Conservation (phyloP, 2,888 invertebrate species). For the Elmis aenea region DNA sequence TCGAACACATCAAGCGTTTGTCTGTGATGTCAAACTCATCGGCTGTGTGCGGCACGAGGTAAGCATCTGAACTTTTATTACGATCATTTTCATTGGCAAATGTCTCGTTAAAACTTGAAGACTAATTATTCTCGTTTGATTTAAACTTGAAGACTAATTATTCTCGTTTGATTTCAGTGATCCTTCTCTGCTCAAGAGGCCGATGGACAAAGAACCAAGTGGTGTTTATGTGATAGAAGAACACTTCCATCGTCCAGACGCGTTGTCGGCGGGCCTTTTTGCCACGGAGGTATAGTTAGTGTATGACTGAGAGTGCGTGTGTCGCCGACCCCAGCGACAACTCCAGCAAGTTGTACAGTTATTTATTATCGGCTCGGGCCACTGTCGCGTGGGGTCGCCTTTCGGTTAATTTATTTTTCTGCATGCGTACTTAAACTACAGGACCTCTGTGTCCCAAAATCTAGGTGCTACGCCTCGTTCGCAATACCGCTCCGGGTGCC, state of each 20-base stretch:
- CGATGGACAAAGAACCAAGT: conserved; percentile 54
- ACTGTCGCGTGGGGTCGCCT: conserved; percentile 31
- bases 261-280: conserved; percentile 53
- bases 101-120: conserved; percentile 40
- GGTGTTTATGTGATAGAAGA: conserved; percentile 72
- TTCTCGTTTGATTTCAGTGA: conserved; percentile 54
- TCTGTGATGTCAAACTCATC: conserved; percentile 48
- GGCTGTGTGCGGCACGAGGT: conserved; percentile 44
- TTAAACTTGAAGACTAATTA: too few relatives aligned
- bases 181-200: conserved; percentile 65
- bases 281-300: conserved; percentile 67
- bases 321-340: conserved; percentile 28
- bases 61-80: conserved; percentile 22
- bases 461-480: conserved; percentile 13
- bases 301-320: conserved; percentile 27
- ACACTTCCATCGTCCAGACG: conserved; percentile 64
- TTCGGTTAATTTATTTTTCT: conserved; percentile 33
- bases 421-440: conserved; percentile 30
- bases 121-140: conserved; percentile 35
- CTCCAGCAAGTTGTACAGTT: conserved; percentile 39
- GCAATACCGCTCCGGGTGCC: conserved; percentile 26
- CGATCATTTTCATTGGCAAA: background rate
- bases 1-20: conserved; percentile 47
- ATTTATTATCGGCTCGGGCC: conserved; percentile 35
- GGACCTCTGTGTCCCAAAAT: conserved; percentile 14